Conservation (phyloP, 2,888 invertebrate species). For the Drosophila fulvimacula region DNA sequence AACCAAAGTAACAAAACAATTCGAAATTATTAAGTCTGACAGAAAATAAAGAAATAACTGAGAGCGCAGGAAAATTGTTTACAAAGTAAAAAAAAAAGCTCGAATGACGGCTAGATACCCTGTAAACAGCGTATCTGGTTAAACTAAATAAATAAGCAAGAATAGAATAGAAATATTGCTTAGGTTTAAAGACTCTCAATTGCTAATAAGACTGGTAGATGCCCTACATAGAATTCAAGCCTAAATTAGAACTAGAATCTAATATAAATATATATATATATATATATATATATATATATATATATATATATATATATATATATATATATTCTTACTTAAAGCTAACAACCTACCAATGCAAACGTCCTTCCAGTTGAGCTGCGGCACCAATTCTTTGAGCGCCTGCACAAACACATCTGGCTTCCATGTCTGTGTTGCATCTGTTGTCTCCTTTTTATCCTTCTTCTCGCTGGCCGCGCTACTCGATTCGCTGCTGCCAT, state of each 20-base stretch:
- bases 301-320: too few relatives aligned
- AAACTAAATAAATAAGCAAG: not conserved
- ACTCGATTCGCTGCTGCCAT: conserved; percentile 61
- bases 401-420: conserved; percentile 96
- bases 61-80: not conserved
- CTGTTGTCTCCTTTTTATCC: conserved; percentile 85
- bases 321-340: not conserved
- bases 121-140: not conserved
- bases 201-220: too few relatives aligned
- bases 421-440: conserved; percentile 91
- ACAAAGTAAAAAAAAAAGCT: not conserved
- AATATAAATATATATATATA: too few relatives aligned
- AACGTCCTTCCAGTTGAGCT: conserved; percentile 96
- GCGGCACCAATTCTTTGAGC: conserved; percentile 94
- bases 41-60: not conserved
- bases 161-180: not conserved
- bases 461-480: conserved; percentile 67
- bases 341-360: conserved; percentile 87
- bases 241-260: not conserved
- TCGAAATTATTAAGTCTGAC: not conserved
- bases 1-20: not conserved
- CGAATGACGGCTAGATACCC: not conserved
- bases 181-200: not conserved
- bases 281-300: not conserved
- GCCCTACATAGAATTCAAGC: not conserved